A percentile compares a stretch with the other conserved stretches of the same genome.
Evolutionary conservation across 2,113 vertebrate genomes (phyloP).

Genomic region (Mesocricetus auratus): DNA sequence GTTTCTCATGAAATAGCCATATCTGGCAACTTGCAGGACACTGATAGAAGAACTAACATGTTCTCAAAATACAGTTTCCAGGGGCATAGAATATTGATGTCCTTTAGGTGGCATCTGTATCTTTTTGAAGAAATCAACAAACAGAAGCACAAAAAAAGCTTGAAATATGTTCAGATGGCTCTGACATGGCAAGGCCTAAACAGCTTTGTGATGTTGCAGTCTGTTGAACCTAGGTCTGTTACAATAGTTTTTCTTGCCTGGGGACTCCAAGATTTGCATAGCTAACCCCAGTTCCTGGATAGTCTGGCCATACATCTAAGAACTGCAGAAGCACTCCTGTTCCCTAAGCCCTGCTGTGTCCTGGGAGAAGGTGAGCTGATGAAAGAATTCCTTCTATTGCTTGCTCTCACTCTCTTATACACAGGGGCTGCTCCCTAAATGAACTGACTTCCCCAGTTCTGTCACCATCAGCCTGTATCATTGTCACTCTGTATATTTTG

Average conservation of each 20-base stretch:
- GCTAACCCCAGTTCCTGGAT: background rate
- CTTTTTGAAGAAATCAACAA: conserved; percentile 3
- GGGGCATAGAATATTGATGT: background rate
- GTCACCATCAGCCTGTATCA: too few relatives aligned
- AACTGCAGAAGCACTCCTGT: background rate
- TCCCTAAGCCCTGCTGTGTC: background rate
- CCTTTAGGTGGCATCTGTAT: background rate
- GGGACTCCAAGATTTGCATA: background rate
- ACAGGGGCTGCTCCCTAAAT: background rate
- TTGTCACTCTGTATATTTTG: conserved; percentile 35
- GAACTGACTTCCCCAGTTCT: background rate
- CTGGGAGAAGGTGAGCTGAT: background rate
- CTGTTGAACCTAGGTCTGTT: background rate
- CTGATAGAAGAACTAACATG: background rate
- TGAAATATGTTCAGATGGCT: background rate
- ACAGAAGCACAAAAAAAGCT: background rate
- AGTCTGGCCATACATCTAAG: background rate
- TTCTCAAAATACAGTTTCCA: conserved; percentile 17
- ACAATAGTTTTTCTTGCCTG: background rate
- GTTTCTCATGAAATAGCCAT: background rate
- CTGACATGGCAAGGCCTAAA: background rate
- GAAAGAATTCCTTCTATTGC: background rate
- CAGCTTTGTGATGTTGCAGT: background rate
- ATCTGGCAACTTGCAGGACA: background rate
- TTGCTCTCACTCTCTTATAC: background rate